Conservation (phyloP, 2,888 invertebrate genomes). For the Xanthorhoe designata region DNA sequence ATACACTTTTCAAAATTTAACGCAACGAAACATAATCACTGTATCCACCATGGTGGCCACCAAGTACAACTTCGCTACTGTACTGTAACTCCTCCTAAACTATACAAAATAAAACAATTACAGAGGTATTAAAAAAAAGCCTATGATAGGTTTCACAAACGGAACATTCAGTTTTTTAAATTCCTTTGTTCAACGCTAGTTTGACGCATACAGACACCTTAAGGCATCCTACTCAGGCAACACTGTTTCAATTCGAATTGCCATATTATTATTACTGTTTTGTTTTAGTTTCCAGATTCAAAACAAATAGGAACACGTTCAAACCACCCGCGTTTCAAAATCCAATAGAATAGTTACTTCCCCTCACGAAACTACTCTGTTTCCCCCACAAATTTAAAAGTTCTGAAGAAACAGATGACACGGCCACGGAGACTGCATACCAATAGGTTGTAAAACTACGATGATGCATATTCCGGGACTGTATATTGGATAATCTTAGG, state of each 20-base stretch:
- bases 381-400: slow-evolving; percentile 71
- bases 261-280: background rate
- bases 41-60: too few species aligned
- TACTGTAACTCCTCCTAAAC: too few species aligned
- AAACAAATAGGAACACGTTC: slow-evolving; percentile 24
- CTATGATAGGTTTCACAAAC: too few species aligned
- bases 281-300: slow-evolving; percentile 14
- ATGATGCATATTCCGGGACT: slow-evolving; percentile 72
- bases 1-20: too few species aligned
- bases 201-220: too few species aligned
- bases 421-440: slow-evolving; percentile 72
- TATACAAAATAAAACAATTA: too few species aligned
- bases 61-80: too few species aligned
- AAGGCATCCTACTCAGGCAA: background rate
- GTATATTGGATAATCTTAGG: slow-evolving; percentile 44
- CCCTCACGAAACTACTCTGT: slow-evolving; percentile 55
- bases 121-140: too few species aligned
- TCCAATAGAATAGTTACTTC: slow-evolving; percentile 48
- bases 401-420: slow-evolving; percentile 76
- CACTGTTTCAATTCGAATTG: background rate
- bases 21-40: too few species aligned
- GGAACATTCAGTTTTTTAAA: too few species aligned
- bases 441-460: slow-evolving; percentile 71
- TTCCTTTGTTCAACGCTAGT: too few species aligned
- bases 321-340: slow-evolving; percentile 40